phyloP scores from a whole-genome alignment of 2,113 vertebrate genomes.

The Corythornis vintsioides region DNA sequence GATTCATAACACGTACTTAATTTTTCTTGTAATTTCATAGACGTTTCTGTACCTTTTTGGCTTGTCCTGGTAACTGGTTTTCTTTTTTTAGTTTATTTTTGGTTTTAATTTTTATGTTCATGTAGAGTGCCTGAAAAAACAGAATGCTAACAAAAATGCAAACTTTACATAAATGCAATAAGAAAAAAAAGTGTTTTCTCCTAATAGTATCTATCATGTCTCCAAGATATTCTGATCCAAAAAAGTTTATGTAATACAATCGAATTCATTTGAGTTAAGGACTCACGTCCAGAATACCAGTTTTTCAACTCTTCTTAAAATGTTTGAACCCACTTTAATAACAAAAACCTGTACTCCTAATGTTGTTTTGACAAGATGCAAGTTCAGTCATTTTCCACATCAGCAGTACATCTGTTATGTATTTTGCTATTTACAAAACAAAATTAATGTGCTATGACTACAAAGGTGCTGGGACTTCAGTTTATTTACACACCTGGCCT shows the following conservation, averaged over 20 bases:
- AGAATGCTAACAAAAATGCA: background rate
- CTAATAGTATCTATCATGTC: background rate
- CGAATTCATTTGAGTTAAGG: background rate
- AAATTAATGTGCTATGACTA: background rate
- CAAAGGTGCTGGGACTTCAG: background rate
- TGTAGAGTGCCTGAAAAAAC: background rate
- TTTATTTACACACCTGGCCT: background rate
- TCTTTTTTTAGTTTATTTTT: background rate
- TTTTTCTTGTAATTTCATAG: background rate
- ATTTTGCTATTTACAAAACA: background rate
- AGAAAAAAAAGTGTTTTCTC: background rate
- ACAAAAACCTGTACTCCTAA: background rate
- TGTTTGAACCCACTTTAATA: background rate
- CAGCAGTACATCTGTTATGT: background rate
- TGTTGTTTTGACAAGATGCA: background rate
- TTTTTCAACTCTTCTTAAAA: background rate
- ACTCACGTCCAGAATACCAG: background rate
- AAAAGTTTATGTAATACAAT: background rate
- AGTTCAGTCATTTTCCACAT: background rate
- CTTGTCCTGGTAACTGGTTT: background rate
- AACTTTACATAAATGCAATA: background rate
- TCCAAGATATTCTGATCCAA: background rate
- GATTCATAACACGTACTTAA: background rate
- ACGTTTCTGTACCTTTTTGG: background rate
- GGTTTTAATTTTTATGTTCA: background rate